A percentile compares a stretch with the other conserved stretches of the same genome.
These are phyloP conservation scores for Eristalinus aeneus DNA, from an alignment of 2,888 invertebrate species.

Conservation along the genomic window DNA sequence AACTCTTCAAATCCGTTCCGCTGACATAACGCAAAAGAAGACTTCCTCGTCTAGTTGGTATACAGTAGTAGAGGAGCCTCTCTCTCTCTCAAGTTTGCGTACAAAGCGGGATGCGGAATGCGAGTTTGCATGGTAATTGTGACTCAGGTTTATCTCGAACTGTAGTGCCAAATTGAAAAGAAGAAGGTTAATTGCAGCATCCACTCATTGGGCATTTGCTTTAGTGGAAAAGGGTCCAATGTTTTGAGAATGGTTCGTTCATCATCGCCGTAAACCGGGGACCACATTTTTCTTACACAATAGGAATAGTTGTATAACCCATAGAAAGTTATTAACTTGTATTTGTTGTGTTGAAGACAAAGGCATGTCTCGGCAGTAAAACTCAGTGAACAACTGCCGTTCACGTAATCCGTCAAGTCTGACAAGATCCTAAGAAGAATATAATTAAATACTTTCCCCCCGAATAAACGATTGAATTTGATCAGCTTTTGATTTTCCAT, in stretches of 20 bases:
- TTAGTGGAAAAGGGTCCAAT: neutral
- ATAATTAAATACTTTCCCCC: neutral
- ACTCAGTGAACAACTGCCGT: neutral
- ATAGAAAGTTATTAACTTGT: neutral
- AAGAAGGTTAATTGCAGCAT: no score
- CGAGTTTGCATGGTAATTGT: no score
- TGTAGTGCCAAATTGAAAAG: no score
- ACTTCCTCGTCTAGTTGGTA: no score
- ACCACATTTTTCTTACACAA: neutral
- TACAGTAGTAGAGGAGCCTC: no score
- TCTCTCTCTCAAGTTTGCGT: no score
- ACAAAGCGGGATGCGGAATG: no score
- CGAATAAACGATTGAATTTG: neutral
- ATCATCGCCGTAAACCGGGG: neutral
- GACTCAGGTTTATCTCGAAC: no score
- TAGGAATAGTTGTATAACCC: neutral
- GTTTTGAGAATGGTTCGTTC: neutral
- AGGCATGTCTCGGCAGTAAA: neutral
- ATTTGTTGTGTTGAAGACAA: neutral
- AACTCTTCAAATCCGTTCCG: no score
- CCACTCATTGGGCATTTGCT: neutral
- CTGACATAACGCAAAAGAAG: no score
- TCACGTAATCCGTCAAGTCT: neutral
- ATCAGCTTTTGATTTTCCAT: slow-evolving; percentile 10
- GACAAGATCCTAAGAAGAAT: neutral